Base-by-base conservation (phyloP, 1,140 invertebrate genomes). In the Brachionus calyciflorus region DNA sequence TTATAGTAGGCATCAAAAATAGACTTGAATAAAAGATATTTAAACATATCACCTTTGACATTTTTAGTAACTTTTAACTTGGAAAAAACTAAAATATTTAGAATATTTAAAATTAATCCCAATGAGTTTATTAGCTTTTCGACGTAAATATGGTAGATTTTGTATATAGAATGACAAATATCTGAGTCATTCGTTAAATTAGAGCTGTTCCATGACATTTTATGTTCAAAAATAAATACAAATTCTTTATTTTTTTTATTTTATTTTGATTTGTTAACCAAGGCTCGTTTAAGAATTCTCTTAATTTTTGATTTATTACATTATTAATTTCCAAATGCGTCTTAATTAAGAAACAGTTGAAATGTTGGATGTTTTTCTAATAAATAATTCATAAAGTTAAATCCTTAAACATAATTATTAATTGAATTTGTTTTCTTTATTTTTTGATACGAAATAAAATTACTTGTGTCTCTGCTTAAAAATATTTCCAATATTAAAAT, bases 21-120 rank as follows among this genome's bases (percentile, higher is more conserved):
- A n/a, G 69, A 73, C 41, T 73, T 73, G 26, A 73, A 30, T 37
- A 73, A 40, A 17, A 73, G 24, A 40, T 73, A 73, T 30, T 55
- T 73, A 33, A 51, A 73, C 69, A 73, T 73, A 28, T 55, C 46
- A 24, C 46, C 26, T 73, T 73, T 73, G n/a, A 33, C 21, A 17
- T 73, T 40, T 6, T 73, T 51, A 4, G 9, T 49, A 0, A 21
- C 21, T 19, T 51, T 7, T 2, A 73, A 19, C 14, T 51, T 73
- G 10, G 1, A 4, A 73, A 73, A 73, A 12, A 73, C 69, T 6
- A 73, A 14, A 21, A 41, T 41, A 46, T 14, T 73, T 21, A 73
- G 12, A 3, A 55, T 12, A 17, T 73, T 73, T n/a, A 73, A 55
- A 2, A 28, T 19, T 17, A 73, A 37, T 10, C 69, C 69, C 12